A percentile compares a stretch with the other conserved stretches of the same genome.
Evolutionary conservation across 2,888 invertebrate species (phyloP).

Genomic region (Griposia aprilina): DNA sequence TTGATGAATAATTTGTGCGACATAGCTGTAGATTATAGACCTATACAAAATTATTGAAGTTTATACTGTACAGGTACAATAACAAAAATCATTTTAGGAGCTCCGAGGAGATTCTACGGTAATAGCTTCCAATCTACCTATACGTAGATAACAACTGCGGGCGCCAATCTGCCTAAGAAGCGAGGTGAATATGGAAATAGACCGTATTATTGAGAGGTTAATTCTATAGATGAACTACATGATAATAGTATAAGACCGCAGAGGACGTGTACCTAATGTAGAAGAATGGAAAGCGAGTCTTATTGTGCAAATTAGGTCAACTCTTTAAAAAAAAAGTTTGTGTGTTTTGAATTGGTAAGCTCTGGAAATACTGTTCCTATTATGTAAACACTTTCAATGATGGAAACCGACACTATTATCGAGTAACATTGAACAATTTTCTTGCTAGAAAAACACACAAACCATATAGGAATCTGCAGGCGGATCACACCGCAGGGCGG

Average conservation of each 20-base stretch:
- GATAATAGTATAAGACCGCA: neutral
- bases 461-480: neutral
- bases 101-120: neutral
- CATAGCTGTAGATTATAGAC: neutral
- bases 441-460: neutral
- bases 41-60: neutral
- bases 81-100: neutral
- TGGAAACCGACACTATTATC: neutral
- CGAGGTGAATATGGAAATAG: neutral
- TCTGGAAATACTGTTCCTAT: neutral
- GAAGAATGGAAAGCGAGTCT: neutral
- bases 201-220: neutral
- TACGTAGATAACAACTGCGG: neutral
- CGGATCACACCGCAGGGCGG: neutral
- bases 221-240: neutral
- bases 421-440: neutral
- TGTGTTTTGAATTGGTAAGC: neutral
- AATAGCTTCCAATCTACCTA: neutral
- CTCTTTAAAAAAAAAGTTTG: too few relatives aligned
- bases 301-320: neutral
- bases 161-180: conserved; percentile 1
- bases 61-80: neutral
- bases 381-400: neutral
- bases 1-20: too few relatives aligned
- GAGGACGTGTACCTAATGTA: neutral